A percentile compares a stretch with the other conserved stretches of the same genome.
Conservation (phyloP, 2,797 vertebrate species). For the Hylomyscus alleni region DNA sequence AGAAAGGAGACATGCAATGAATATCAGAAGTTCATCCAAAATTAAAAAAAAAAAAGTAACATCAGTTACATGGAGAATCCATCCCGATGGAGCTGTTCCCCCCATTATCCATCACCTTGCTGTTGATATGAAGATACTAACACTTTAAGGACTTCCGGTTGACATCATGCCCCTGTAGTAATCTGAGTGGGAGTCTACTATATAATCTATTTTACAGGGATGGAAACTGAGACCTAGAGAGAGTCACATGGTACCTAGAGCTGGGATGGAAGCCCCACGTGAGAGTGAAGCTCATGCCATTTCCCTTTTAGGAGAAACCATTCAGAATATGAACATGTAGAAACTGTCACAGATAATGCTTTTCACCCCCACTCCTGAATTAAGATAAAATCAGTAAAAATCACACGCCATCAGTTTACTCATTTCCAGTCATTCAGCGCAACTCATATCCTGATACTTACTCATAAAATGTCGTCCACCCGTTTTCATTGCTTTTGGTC, state of each 20-base stretch:
- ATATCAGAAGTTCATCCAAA: not conserved
- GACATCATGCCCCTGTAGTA: not conserved
- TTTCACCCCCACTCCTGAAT: not conserved
- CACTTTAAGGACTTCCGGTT: not conserved
- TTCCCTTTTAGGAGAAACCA: constrained; percentile 11
- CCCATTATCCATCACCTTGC: not conserved
- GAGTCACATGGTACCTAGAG: not conserved
- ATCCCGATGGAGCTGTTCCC: not conserved
- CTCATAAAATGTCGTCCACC: constrained; percentile 99
- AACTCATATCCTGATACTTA: constrained; percentile 89
- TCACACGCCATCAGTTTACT: not conserved
- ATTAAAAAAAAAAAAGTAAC: constrained; percentile 5
- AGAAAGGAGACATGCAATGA: not conserved
- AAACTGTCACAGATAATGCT: not conserved
- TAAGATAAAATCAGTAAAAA: not conserved
- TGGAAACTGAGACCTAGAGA: constrained; percentile 46
- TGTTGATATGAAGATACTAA: not conserved
- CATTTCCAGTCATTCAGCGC: not conserved
- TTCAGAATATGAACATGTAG: not conserved
- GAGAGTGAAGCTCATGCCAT: not conserved
- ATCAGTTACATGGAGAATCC: constrained; percentile 6
- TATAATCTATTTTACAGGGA: not conserved
- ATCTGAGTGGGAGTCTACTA: not conserved
- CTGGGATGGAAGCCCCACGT: not conserved
- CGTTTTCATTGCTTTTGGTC: constrained; percentile 98